phyloP scores from a whole-genome alignment of 2,888 invertebrate species.

The Ichneumon xanthorius region DNA sequence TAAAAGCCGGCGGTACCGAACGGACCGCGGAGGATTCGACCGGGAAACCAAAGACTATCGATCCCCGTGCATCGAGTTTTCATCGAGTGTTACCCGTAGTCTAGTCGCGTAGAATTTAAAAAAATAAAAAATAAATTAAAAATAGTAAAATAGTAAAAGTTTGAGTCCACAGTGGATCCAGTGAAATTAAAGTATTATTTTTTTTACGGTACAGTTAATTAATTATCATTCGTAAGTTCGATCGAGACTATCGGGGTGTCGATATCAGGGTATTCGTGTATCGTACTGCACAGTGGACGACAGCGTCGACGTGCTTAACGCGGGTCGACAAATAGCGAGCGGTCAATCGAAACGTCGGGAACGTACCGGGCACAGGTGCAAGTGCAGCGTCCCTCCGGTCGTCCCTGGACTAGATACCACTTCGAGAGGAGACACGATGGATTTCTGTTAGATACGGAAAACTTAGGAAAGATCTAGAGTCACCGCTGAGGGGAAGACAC shows the following conservation, averaged over 20 bases:
- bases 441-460: conserved; percentile 50
- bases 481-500: conserved; percentile 48
- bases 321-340: conserved; percentile 12
- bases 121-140: neutral
- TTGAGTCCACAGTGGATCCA: neutral
- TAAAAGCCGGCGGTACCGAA: neutral
- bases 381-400: conserved; percentile 21
- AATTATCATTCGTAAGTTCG: neutral
- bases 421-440: conserved; percentile 44
- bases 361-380: conserved; percentile 8
- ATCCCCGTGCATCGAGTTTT: neutral
- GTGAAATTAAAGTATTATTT: conserved; percentile 12
- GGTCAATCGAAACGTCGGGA: neutral
- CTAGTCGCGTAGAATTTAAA: too few relatives aligned
- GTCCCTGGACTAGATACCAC: conserved; percentile 41
- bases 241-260: neutral
- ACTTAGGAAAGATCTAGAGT: conserved; percentile 31
- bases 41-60: neutral
- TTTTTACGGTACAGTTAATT: neutral
- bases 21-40: neutral
- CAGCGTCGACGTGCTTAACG: neutral
- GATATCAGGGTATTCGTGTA: neutral
- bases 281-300: neutral
- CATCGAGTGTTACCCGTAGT: neutral
- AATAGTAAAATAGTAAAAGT: neutral